Conservation (phyloP, 2,113 vertebrate genomes). For the Sciurus niger region DNA sequence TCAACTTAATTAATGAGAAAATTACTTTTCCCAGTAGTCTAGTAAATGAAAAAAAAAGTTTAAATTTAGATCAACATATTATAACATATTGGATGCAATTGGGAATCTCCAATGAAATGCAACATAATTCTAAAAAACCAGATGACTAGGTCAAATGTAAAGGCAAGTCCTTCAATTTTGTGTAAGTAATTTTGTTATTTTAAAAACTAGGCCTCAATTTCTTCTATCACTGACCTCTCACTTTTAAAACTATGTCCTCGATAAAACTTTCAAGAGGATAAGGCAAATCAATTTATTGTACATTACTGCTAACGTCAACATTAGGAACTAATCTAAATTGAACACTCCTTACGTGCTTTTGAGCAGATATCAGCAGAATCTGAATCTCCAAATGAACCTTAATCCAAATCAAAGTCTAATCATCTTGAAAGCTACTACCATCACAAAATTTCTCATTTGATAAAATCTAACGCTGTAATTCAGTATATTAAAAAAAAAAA, state of each 20-base stretch:
- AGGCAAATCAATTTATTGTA: slow-evolving; percentile 63
- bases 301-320: slow-evolving; percentile 39
- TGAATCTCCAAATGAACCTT: slow-evolving; percentile 54
- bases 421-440: slow-evolving; percentile 40
- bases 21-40: slow-evolving; percentile 46
- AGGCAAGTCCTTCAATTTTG: slow-evolving; percentile 20
- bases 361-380: slow-evolving; percentile 44
- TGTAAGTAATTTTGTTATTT: slow-evolving; percentile 62
- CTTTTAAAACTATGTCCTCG: slow-evolving; percentile 39
- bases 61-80: not conserved
- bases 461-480: slow-evolving; percentile 44
- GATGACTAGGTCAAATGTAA: slow-evolving; percentile 48
- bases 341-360: slow-evolving; percentile 43
- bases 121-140: slow-evolving; percentile 44
- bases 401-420: slow-evolving; percentile 64
- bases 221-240: slow-evolving; percentile 29
- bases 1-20: slow-evolving; percentile 38
- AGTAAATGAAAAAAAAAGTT: slow-evolving; percentile 29
- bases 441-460: not conserved
- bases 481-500: slow-evolving; percentile 39
- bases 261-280: slow-evolving; percentile 61
- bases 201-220: slow-evolving; percentile 48
- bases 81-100: slow-evolving; percentile 35
- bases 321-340: slow-evolving; percentile 44
- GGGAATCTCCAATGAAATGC: not conserved